Evolutionary conservation across 2,888 invertebrate genomes (phyloP).

Genomic region (Cyrtodaria siliqua): DNA sequence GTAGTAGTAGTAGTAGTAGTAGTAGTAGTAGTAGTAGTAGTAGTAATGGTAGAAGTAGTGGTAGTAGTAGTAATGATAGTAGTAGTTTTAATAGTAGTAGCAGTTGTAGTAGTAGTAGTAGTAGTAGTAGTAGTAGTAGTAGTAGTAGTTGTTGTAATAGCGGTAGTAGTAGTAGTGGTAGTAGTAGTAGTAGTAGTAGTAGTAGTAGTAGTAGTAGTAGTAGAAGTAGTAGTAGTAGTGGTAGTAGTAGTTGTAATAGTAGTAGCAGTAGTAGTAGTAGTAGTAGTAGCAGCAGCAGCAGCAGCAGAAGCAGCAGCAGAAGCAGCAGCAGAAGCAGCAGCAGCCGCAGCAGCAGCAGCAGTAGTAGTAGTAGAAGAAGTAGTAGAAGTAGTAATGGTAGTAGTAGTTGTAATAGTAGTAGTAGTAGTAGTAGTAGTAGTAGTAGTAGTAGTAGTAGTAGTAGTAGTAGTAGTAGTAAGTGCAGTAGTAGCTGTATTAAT

Average conservation of each 20-base stretch:
- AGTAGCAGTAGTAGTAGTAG: slow-evolving; percentile 4
- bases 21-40: slow-evolving; percentile 12
- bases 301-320: neutral
- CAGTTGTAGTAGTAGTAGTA: slow-evolving; percentile 10
- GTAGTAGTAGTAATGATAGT: slow-evolving; percentile 15
- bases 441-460: too few relatives aligned
- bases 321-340: neutral
- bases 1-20: slow-evolving; percentile 6
- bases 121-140: slow-evolving; percentile 30
- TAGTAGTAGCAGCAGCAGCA: neutral
- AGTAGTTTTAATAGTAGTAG: slow-evolving; percentile 13
- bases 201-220: slow-evolving; percentile 14
- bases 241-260: too few relatives aligned
- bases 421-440: neutral
- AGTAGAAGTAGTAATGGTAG: neutral
- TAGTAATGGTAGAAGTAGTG: slow-evolving; percentile 14
- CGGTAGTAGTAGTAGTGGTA: slow-evolving; percentile 41
- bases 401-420: too few relatives aligned
- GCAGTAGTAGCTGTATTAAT: slow-evolving; percentile 16
- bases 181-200: slow-evolving; percentile 36
- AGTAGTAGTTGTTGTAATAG: slow-evolving; percentile 40
- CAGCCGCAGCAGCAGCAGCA: neutral
- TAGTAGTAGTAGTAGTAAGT: too few relatives aligned
- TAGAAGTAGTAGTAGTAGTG: too few relatives aligned
- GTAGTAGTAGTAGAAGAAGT: neutral